A percentile compares a stretch with the other conserved stretches of the same genome.
Conservation (phyloP, 2,888 invertebrate species). For the Plagodis pulveraria region DNA sequence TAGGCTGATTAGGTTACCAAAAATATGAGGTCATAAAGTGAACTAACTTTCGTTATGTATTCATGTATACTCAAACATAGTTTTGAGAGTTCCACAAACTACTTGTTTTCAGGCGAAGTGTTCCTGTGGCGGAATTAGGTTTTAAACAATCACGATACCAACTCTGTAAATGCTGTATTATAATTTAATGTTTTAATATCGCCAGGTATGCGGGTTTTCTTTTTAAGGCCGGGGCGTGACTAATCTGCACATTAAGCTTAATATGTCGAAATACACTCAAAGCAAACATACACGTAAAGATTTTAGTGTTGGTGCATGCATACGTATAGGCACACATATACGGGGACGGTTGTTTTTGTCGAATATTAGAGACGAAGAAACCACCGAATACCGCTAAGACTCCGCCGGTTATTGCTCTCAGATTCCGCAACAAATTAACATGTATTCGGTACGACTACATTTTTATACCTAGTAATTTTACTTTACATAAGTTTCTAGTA, state of each 20-base stretch:
- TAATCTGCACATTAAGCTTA: constrained; percentile 71
- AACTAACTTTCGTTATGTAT: too few relatives aligned
- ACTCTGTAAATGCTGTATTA: constrained; percentile 21
- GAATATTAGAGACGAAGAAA: constrained; percentile 79
- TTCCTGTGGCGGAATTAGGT: neutral
- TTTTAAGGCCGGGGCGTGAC: constrained; percentile 65
- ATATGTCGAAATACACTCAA: constrained; percentile 70
- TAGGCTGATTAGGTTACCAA: too few relatives aligned
- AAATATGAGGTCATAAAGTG: too few relatives aligned
- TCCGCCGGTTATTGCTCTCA: constrained; percentile 82
- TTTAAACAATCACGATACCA: constrained; percentile 5
- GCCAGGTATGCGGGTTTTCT: constrained; percentile 45
- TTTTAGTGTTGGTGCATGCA: constrained; percentile 54
- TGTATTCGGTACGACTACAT: constrained; percentile 82
- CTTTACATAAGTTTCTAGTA: constrained; percentile 63
- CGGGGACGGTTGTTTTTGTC: constrained; percentile 70
- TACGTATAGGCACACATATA: constrained; percentile 55
- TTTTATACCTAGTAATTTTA: constrained; percentile 76
- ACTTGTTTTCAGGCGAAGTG: neutral
- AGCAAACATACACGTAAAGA: constrained; percentile 55
- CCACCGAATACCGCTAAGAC: constrained; percentile 82
- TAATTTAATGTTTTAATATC: constrained; percentile 27
- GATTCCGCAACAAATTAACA: constrained; percentile 85
- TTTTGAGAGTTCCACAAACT: neutral
- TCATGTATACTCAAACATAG: too few relatives aligned